These are phyloP conservation scores for Salarias fasciatus DNA, from an alignment of 2,797 vertebrate species.

Conservation along the genomic window DNA sequence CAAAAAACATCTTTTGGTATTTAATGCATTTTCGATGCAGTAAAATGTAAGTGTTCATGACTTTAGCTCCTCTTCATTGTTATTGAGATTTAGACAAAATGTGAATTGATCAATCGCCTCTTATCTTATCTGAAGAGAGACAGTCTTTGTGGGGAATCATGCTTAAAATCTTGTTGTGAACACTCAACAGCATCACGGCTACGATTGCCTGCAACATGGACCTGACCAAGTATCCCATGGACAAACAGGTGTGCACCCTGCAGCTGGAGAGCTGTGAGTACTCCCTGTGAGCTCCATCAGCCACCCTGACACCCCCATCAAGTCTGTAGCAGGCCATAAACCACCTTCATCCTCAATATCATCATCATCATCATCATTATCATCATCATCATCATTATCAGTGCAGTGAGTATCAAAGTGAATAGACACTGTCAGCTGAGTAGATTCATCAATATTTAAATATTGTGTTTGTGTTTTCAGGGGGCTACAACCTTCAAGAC, in stretches of 20 bases:
- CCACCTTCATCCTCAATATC: constrained; percentile 21
- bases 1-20: too few relatives aligned
- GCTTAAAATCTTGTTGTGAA: constrained; percentile 24
- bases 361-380: constrained; percentile 30
- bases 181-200: constrained; percentile 85
- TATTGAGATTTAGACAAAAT: too few relatives aligned
- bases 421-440: not conserved
- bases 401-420: constrained; percentile 49
- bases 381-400: constrained; percentile 28
- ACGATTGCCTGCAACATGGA: constrained; percentile 95
- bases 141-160: not conserved
- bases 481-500: constrained; percentile 94
- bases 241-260: constrained; percentile 92
- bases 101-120: too few relatives aligned
- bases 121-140: not conserved
- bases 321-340: constrained; percentile 24
- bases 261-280: constrained; percentile 96
- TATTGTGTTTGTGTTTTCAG: constrained; percentile 64
- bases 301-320: constrained; percentile 3
- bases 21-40: too few relatives aligned
- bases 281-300: constrained; percentile 30
- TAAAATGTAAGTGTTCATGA: too few relatives aligned
- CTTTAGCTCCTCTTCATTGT: too few relatives aligned
- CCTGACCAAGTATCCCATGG: constrained; percentile 94
- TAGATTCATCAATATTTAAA: not conserved